Base-by-base conservation (phyloP, 2,797 vertebrate genomes). In the Anabas testudineus region DNA sequence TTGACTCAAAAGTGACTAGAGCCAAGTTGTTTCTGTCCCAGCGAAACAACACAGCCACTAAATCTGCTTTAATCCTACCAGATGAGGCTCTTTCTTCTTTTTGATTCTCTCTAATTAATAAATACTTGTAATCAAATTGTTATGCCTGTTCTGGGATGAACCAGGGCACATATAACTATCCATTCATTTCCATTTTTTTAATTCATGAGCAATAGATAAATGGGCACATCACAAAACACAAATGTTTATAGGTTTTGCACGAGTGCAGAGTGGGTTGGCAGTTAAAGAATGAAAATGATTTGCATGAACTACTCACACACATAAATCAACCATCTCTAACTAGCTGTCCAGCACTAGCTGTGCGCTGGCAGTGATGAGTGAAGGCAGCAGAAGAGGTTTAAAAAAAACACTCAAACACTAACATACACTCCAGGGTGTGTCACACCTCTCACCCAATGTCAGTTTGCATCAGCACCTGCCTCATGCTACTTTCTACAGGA, bases 1-100 rank as follows among this genome's bases (percentile, higher is more conserved):
- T 18, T 14, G 24, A 65, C 28, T 18, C 0, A 18, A 67, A 75
- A 77, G n/a, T 43, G 8, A 69, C 76, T 18, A 22, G 37, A 76
- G 49, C 22, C 6, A 10, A 69, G n/a, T 62, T 51, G 55, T 57
- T 73, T 52, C 10, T 61, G 28, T 58, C 43, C 58, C 61, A 48
- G n/a, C 67, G 68, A 83, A 74, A 81, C 65, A 76, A 74, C 49
- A 66, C n/a, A 69, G 47, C 18, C 26, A 69, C 66, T 81, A 72
- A 86, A 92, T 83, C 61, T n/a, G 73, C 71, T 81, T 83, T 90
- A 89, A 92, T 89, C 71, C 72, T 68, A 49, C 47, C 64, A 87
- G 86, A 85, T 32, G 16, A 85, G 48, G 46, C 58, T 70, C 52
- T 54, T 60, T 54, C 64, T 74, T 80, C 65, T 46, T 74, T 85